phyloP scores from a whole-genome alignment of 2,888 invertebrate genomes.

The Catotricha subobsoleta region DNA sequence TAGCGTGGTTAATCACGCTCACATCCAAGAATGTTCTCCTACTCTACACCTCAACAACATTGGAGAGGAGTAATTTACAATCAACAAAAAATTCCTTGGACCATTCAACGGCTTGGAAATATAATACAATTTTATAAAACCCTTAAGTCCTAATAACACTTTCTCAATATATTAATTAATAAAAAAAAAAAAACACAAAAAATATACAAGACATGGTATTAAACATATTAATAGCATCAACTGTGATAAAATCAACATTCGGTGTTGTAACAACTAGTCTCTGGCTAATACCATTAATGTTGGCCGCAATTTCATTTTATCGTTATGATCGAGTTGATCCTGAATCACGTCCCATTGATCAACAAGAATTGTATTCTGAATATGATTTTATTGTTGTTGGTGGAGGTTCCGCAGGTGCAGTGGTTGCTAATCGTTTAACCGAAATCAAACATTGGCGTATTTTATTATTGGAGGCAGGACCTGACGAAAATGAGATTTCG shows the following conservation, averaged over 20 bases:
- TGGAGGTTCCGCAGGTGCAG: constrained; percentile 79
- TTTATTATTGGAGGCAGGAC: constrained; percentile 66
- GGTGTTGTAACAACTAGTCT: constrained; percentile 58
- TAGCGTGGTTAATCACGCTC: too few species aligned
- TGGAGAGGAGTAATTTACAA: too few species aligned
- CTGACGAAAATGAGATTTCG: constrained; percentile 72
- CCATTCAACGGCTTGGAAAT: too few species aligned
- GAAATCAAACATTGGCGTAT: constrained; percentile 62
- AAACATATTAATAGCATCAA: constrained; percentile 55
- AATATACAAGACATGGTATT: constrained; percentile 48
- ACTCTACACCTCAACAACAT: too few species aligned
- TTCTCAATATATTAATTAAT: not conserved
- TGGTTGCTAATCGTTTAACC: constrained; percentile 63
- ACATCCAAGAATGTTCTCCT: too few species aligned
- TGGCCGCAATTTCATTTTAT: constrained; percentile 65
- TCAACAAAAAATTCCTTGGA: too few species aligned
- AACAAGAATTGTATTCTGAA: constrained; percentile 44
- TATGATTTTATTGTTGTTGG: constrained; percentile 76
- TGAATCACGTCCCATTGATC: constrained; percentile 55
- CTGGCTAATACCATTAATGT: constrained; percentile 66
- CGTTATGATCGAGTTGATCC: constrained; percentile 67
- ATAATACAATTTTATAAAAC: too few species aligned
- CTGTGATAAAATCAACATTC: constrained; percentile 53
- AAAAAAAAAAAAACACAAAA: not conserved
- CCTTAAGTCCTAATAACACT: not conserved